Conservation (phyloP, 2,888 invertebrate genomes). For the Lasiommata megera region DNA sequence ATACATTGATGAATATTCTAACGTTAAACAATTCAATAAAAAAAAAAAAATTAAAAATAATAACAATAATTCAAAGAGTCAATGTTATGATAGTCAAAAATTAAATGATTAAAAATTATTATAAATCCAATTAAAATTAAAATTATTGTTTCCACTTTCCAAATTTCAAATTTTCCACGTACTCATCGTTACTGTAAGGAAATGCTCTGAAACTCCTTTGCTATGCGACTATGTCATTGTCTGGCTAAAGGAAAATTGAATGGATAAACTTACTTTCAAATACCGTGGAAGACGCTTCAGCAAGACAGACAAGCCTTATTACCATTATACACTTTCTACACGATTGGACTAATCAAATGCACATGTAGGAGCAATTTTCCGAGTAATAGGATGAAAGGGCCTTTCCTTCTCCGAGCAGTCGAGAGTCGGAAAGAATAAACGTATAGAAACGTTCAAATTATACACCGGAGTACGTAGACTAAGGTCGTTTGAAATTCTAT, state of each 20-base stretch:
- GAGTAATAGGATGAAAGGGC: slow-evolving; percentile 25
- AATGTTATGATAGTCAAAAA: no score
- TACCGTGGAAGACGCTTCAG: background rate
- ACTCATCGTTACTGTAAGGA: no score
- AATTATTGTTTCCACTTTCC: no score
- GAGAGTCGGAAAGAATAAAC: slow-evolving; percentile 34
- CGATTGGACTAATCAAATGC: slow-evolving; percentile 28
- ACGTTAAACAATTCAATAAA: no score
- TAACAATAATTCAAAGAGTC: no score
- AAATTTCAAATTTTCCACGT: no score
- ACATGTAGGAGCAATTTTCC: slow-evolving; percentile 28
- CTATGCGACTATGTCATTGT: background rate
- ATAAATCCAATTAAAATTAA: no score
- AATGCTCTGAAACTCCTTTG: no score
- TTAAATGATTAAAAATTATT: no score
- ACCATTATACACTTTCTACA: slow-evolving; percentile 23
- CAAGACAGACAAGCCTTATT: slow-evolving; percentile 12
- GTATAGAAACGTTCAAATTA: slow-evolving; percentile 39
- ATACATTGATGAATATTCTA: no score
- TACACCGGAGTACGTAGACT: slow-evolving; percentile 28
- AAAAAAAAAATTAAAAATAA: no score
- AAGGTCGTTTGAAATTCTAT: slow-evolving; percentile 10
- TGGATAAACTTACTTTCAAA: background rate
- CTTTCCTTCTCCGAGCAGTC: slow-evolving; percentile 14
- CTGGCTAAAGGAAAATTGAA: background rate